Base-by-base conservation (phyloP, 2,888 invertebrate genomes). In the Pimpla rufipes region DNA sequence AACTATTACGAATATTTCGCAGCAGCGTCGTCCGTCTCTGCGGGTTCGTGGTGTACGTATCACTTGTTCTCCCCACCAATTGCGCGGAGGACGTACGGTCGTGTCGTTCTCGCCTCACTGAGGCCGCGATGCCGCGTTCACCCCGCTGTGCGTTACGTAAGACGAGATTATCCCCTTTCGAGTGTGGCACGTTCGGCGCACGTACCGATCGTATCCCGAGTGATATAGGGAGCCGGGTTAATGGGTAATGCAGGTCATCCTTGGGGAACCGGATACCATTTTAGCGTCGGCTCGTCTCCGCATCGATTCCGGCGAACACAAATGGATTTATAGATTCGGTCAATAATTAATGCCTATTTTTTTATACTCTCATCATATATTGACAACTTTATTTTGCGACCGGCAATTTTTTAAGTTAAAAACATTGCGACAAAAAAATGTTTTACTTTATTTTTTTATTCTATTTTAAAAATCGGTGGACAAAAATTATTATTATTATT, bases 131-230 rank as follows among this genome's bases (percentile, higher is more conserved):
- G 23, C 13, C 13, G n/a, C 35, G 35, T 29, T 57, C 35, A 59
- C 29, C 59, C 37, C 7, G 37, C 59, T 59, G 37, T 37, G 55
- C 11, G 55, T 55, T 59, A 59, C 37, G 59, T 59, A 59, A 59
- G 59, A 16, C 37, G 13, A 2, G 59, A 59, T 59, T 59, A 59
- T 59, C 35, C 59, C 59, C n/a, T 59, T 59, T 59, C 37, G 37
- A 59, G 37, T 35, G 29, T 16, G 29, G 37, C 16, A 10, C 16
- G 35, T 7, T 37, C 29, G 29, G 8, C 35, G 5, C n/a, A 59
- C 16, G 59, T 59, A 37, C 59, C 59, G 23, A 55, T 55, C 11
- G 55, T 55, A 23, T 55, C 23, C 23, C 3, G 23, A 23, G 23
- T 13, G 55, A 23, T 55, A 23, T 21, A 21, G 52, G 55, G 11